These are phyloP conservation scores for Hypomesus transpacificus DNA, from an alignment of 2,113 vertebrate species.

Conservation along the genomic window DNA sequence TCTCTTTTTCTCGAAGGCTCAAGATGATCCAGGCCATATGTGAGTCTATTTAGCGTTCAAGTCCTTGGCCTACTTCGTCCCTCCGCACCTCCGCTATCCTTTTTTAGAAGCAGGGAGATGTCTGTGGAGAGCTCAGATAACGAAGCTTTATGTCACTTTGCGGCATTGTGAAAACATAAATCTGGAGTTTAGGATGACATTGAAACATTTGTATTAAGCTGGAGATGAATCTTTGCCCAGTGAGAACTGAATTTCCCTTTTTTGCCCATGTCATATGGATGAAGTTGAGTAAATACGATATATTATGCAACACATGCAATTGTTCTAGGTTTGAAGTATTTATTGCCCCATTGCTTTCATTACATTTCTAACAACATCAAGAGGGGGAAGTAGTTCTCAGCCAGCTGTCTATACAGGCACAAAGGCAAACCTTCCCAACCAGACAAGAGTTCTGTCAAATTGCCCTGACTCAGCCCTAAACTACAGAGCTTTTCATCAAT, in stretches of 20 bases:
- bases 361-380: too few species aligned
- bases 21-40: conserved; percentile 52
- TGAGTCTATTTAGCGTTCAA: conserved; percentile 64
- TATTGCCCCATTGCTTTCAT: too few species aligned
- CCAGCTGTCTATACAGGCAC: too few species aligned
- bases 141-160: conserved; percentile 58
- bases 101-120: conserved; percentile 42
- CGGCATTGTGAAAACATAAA: conserved; percentile 59
- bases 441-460: conserved; percentile 2
- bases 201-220: conserved; percentile 51
- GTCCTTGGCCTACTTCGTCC: conserved; percentile 78
- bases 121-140: conserved; percentile 70
- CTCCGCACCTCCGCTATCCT: conserved; percentile 62
- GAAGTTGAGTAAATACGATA: too few species aligned
- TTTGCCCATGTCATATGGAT: too few species aligned
- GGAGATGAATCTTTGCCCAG: background rate
- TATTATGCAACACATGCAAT: too few species aligned
- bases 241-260: too few species aligned
- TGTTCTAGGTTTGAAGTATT: too few species aligned
- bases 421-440: too few species aligned
- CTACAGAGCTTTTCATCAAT: conserved; percentile 45
- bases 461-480: conserved; percentile 15
- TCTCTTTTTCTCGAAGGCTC: conserved; percentile 39
- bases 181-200: conserved; percentile 57
- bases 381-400: too few species aligned